phyloP scores from a whole-genome alignment of 2,888 invertebrate genomes.

The Cactoblastis cactorum region DNA sequence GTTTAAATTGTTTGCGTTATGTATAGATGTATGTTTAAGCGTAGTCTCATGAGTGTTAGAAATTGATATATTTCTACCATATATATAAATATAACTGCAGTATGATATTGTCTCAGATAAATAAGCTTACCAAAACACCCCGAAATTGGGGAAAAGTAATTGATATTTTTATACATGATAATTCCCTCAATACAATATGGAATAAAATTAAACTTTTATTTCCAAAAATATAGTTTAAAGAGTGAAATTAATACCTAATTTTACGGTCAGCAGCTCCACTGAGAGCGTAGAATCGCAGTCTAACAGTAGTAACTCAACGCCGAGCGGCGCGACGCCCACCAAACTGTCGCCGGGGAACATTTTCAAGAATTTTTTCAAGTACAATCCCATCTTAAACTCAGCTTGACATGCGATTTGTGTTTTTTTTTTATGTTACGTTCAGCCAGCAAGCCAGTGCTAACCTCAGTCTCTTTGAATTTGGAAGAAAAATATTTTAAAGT shows the following conservation, averaged over 20 bases:
- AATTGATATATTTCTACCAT: too few relatives aligned
- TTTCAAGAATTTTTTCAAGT: slow-evolving; percentile 98
- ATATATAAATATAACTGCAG: too few relatives aligned
- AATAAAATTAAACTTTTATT: too few relatives aligned
- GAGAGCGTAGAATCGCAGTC: slow-evolving; percentile 67
- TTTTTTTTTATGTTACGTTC: slow-evolving; percentile 7
- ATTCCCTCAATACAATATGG: too few relatives aligned
- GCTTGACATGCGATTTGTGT: slow-evolving; percentile 37
- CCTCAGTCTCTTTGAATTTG: background rate
- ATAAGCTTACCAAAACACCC: too few relatives aligned
- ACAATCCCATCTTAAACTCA: slow-evolving; percentile 64
- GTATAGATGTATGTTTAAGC: too few relatives aligned
- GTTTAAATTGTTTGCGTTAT: too few relatives aligned
- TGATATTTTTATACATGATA: too few relatives aligned
- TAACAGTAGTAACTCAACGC: slow-evolving; percentile 68
- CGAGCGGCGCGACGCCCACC: slow-evolving; percentile 78
- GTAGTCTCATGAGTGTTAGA: too few relatives aligned
- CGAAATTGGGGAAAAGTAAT: too few relatives aligned
- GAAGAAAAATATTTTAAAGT: background rate
- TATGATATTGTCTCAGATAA: too few relatives aligned
- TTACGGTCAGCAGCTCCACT: slow-evolving; percentile 42
- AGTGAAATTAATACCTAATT: background rate
- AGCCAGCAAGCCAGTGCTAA: background rate
- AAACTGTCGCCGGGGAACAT: slow-evolving; percentile 93
- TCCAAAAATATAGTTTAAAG: background rate